Percentiles rank a stretch among this genome's conserved stretches.
These are phyloP conservation scores for Phoeniculus purpureus DNA, from an alignment of 2,797 vertebrate species.

Conservation along the genomic window DNA sequence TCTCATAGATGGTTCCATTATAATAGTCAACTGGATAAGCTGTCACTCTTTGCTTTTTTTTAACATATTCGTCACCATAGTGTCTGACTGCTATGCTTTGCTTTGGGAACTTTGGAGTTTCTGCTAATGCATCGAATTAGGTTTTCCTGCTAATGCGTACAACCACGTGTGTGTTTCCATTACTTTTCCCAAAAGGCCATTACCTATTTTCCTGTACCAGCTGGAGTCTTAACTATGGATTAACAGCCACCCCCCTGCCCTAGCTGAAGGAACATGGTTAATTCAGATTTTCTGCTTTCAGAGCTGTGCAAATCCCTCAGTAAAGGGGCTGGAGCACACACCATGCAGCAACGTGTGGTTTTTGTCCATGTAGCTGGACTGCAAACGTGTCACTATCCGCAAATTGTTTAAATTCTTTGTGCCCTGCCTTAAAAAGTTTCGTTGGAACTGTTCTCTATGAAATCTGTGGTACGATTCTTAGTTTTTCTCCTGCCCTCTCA, in stretches of 20 bases:
- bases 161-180: neutral
- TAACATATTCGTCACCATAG: neutral
- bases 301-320: neutral
- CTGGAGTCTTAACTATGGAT: neutral
- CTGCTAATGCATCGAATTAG: neutral
- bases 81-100: neutral
- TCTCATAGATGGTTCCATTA: neutral
- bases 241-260: neutral
- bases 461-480: neutral
- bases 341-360: neutral
- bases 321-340: neutral
- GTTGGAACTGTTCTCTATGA: neutral
- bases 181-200: neutral
- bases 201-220: neutral
- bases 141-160: neutral
- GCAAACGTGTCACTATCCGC: neutral
- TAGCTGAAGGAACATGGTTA: neutral
- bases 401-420: neutral
- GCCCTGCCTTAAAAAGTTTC: neutral
- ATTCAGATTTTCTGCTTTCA: neutral
- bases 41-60: neutral
- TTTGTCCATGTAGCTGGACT: neutral
- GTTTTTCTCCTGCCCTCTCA: neutral
- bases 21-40: neutral
- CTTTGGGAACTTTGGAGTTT: neutral